phyloP scores from a whole-genome alignment of 2,888 invertebrate genomes.

The Trichogramma evanescens region DNA sequence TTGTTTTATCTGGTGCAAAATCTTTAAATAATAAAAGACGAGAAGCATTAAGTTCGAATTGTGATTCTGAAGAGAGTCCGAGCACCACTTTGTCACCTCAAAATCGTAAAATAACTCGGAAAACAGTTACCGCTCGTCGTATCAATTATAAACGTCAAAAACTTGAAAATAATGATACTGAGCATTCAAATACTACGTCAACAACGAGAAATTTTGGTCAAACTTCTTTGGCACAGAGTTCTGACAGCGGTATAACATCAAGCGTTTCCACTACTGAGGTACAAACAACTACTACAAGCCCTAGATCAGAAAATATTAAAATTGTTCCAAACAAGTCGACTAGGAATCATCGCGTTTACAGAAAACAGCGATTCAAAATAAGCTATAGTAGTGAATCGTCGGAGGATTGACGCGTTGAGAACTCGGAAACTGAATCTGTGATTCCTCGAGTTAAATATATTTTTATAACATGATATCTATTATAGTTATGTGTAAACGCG shows the following conservation, averaged over 20 bases:
- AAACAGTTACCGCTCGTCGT: neutral
- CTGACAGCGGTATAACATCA: constrained; percentile 43
- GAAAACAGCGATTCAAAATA: constrained; percentile 11
- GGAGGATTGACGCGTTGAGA: constrained; percentile 28
- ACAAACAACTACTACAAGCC: too few relatives aligned
- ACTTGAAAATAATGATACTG: neutral
- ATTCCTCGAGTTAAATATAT: constrained; percentile 38
- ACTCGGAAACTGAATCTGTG: constrained; percentile 41
- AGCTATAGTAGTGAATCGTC: constrained; percentile 33
- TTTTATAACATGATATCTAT: constrained; percentile 31
- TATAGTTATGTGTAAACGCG: constrained; percentile 32
- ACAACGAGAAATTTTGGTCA: constrained; percentile 21
- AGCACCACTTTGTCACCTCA: too few relatives aligned
- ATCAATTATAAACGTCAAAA: constrained; percentile 27
- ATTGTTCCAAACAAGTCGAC: too few relatives aligned
- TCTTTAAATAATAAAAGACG: too few relatives aligned
- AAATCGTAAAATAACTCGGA: too few relatives aligned
- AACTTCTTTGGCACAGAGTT: constrained; percentile 1
- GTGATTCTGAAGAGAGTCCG: too few relatives aligned
- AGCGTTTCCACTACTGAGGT: constrained; percentile 39
- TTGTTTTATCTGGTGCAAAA: too few relatives aligned
- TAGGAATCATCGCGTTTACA: constrained; percentile 12
- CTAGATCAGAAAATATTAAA: too few relatives aligned
- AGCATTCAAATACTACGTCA: constrained; percentile 5
- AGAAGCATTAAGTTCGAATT: too few relatives aligned